These are phyloP conservation scores for Lamellibrachia luymesi DNA, from an alignment of 1,140 invertebrate species.

Conservation along the genomic window DNA sequence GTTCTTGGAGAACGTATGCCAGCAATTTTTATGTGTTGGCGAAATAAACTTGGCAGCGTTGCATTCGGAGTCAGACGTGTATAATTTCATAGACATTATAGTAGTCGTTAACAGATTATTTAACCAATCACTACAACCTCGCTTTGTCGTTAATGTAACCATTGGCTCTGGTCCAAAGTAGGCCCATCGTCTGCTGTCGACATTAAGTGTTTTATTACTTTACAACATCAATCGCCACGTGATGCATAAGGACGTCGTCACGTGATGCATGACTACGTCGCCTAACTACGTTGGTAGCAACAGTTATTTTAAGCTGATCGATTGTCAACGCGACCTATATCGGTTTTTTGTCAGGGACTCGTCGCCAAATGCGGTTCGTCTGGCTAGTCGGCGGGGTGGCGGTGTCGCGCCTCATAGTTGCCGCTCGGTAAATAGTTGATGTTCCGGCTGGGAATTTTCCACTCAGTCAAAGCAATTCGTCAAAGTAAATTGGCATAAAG, in stretches of 20 bases:
- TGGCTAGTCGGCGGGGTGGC: neutral
- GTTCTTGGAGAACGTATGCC: too few relatives aligned
- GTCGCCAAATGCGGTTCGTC: neutral
- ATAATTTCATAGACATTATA: too few relatives aligned
- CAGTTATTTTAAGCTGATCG: neutral
- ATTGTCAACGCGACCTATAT: neutral
- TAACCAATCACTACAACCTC: neutral
- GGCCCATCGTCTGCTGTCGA: neutral
- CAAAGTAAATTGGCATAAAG: neutral
- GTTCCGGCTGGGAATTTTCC: conserved; percentile 3
- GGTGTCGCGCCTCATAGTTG: neutral
- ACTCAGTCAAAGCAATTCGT: neutral
- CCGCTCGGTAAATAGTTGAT: neutral
- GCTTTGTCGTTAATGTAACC: neutral
- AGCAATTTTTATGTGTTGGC: too few relatives aligned
- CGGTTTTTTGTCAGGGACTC: neutral
- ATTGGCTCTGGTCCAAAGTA: neutral
- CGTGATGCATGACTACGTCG: neutral
- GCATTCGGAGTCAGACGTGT: too few relatives aligned
- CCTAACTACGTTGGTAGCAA: neutral
- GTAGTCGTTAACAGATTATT: too few relatives aligned
- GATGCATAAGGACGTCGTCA: neutral
- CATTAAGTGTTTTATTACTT: neutral
- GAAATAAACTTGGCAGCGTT: too few relatives aligned
- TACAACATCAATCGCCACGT: neutral